These are phyloP conservation scores for Spialia ferax DNA, from an alignment of 2,888 invertebrate species.

Conservation along the genomic window DNA sequence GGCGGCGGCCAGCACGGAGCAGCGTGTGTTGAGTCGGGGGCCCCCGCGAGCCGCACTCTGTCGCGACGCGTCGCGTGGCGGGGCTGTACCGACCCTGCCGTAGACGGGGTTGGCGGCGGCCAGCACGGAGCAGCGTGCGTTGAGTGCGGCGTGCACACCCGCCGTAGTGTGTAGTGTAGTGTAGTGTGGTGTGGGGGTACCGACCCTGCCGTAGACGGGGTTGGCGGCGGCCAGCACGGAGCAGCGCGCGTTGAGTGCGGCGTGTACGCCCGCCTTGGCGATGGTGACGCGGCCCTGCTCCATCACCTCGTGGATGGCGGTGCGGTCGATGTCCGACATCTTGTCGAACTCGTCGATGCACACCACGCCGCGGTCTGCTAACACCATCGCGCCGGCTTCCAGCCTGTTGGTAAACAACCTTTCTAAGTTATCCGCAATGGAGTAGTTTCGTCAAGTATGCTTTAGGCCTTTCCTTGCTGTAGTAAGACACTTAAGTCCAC, in stretches of 20 bases:
- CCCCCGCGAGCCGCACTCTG: constrained; percentile 85
- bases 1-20: constrained; percentile 99
- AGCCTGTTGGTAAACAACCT: no score
- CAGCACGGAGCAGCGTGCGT: constrained; percentile 98
- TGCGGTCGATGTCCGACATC: constrained; percentile 99
- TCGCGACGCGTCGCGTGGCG: no score
- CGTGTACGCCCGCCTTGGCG: constrained; percentile 92
- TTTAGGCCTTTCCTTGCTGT: no score
- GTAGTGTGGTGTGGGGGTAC: no score
- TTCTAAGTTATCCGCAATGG: no score
- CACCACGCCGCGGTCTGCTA: constrained; percentile 99
- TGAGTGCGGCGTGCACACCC: constrained; percentile 94
- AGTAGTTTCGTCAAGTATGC: no score
- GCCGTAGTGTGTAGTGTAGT: no score
- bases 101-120: no score
- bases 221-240: constrained; percentile 99
- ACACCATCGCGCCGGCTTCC: constrained; percentile 97
- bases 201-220: no score
- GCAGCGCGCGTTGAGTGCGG: constrained; percentile 98
- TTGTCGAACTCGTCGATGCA: constrained; percentile 99
- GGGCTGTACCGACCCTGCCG: no score
- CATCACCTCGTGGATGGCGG: constrained; percentile 99
- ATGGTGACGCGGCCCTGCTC: constrained; percentile 98
- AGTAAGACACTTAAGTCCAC: no score
- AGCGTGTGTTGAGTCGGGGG: constrained; percentile 98